Percentiles rank a stretch among this genome's conserved stretches.
Evolutionary conservation across 2,888 invertebrate species (phyloP).

Genomic region (Nasonovia ribisnigri): DNA sequence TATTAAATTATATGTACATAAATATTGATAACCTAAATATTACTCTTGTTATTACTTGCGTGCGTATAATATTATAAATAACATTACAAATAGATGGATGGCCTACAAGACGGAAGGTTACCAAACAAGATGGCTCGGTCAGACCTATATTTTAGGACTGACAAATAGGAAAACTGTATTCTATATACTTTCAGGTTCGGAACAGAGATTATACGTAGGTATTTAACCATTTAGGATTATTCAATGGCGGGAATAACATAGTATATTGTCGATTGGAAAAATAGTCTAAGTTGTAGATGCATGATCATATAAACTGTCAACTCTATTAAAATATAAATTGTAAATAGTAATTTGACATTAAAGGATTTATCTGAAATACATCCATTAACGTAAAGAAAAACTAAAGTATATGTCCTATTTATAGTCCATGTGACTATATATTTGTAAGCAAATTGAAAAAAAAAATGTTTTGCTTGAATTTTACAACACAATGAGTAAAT

Average conservation of each 20-base stretch:
- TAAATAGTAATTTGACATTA: neutral
- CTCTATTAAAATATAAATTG: too few relatives aligned
- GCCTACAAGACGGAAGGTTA: neutral
- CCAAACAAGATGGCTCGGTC: neutral
- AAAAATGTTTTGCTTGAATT: too few relatives aligned
- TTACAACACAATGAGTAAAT: too few relatives aligned
- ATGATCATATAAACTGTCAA: too few relatives aligned
- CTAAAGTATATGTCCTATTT: too few relatives aligned
- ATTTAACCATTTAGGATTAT: neutral
- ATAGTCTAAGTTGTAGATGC: neutral
- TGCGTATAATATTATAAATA: neutral
- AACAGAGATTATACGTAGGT: neutral
- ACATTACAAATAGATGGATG: neutral
- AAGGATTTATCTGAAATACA: too few relatives aligned
- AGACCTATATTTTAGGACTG: neutral
- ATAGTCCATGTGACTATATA: too few relatives aligned
- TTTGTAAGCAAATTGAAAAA: too few relatives aligned
- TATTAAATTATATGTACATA: too few relatives aligned
- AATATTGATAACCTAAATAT: too few relatives aligned
- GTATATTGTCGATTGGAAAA: neutral
- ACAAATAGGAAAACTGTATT: neutral
- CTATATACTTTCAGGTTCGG: neutral
- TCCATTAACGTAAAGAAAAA: too few relatives aligned
- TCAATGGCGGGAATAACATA: neutral
- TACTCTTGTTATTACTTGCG: neutral